Evolutionary conservation across 2,113 vertebrate genomes (phyloP).

Genomic region (Geothlypis trichas): DNA sequence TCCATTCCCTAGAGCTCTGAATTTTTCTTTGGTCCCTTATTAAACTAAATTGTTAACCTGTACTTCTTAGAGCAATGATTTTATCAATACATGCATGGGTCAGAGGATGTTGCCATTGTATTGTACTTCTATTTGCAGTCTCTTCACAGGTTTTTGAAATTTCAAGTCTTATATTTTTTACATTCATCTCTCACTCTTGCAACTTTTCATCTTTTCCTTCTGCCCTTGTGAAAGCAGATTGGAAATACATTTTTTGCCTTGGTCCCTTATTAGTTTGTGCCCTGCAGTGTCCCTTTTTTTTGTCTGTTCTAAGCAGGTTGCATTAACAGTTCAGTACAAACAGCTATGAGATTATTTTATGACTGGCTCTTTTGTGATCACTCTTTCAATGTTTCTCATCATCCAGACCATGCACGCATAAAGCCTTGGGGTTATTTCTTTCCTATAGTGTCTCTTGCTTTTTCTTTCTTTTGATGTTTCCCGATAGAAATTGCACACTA

Average conservation of each 20-base stretch:
- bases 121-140: neutral
- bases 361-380: neutral
- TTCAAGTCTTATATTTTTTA: neutral
- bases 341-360: neutral
- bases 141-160: neutral
- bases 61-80: neutral
- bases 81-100: neutral
- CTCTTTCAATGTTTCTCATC: neutral
- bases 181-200: neutral
- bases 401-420: neutral
- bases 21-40: neutral
- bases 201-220: neutral
- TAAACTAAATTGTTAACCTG: neutral
- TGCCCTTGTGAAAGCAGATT: neutral
- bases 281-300: neutral
- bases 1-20: neutral
- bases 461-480: neutral
- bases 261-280: neutral
- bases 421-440: neutral
- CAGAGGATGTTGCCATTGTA: neutral
- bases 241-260: neutral
- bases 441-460: neutral
- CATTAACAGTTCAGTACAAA: neutral
- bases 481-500: neutral
- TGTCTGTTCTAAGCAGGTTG: neutral